Evolutionary conservation across 2,888 invertebrate genomes (phyloP), one percentile per base, ranked within the genome.

Genomic region (Netelia inedita): DNA sequence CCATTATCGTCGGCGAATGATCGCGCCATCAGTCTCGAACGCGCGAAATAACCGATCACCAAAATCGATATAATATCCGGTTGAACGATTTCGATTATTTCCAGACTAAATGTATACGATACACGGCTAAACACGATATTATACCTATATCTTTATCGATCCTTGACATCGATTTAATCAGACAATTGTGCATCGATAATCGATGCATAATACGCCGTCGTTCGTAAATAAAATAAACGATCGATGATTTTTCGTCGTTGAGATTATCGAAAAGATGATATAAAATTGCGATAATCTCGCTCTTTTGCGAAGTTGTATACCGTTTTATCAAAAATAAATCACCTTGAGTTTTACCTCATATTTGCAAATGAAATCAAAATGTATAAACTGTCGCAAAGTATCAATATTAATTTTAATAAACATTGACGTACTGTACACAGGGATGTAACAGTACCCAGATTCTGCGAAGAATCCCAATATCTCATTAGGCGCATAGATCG

Each of bases 301-400:
- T 16, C 35, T 57, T 11, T 28, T n/a, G 28, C 53, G 53, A 53
- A 53, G 53, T 50, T 19, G 11, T 21, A n/a, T 9, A 19, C 55
- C 41, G 11, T 21, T 19, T 53, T 61, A 50, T 61, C 50, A 21
- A 74, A 69, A 66, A 69, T 50, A 55, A 41, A 79, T 16, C 50
- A 23, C 28, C 28, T 16, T n/a, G 66, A 66, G 53, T 73, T 73
- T 68, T 55, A 57, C 57, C 68, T 61, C 68, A 61, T 79, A 74
- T 73, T 73, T 74, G 69, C 55, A 74, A 79, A 79, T 79, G 43
- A 74, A 83, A 83, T 83, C 74, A 79, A 75, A 74, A 69, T 74
- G 43, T 63, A 55, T 61, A 57, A 46, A 8, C 35, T 35, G 5
- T 35, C 35, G 35, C 35, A 35, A 35, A 35, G 6, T 35, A 35